Evolutionary conservation across 1,140 invertebrate genomes (phyloP), one percentile per base, ranked within the genome.

Genomic region (Drosophila suzukii): DNA sequence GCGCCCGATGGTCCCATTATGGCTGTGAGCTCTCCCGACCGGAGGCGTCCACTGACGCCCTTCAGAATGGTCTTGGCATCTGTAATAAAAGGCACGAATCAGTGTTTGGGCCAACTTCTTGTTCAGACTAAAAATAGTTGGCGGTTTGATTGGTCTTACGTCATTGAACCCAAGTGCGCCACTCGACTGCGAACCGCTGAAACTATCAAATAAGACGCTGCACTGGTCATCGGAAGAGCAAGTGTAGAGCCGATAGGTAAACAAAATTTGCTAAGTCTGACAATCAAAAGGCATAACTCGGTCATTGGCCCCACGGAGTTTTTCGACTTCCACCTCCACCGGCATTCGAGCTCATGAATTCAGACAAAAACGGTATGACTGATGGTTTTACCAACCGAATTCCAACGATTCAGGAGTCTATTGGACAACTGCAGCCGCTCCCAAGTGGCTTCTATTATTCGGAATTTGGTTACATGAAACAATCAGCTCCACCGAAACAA

Each of bases 1-100:
- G 97, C 97, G 17, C 97, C 97, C 0, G 97, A 98, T 15, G 97
- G 97, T 10, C 98, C 97, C 97, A 98, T 98, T 79, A 98, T 98
- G 71, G 97, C 97, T 17, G 97, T 98, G 61, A 98, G 93, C 90
- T 98, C 96, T 15, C 97, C 96, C 15, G 97, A 97, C 32, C 95
- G 94, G 60, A 98, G 94, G 66, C 95, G 94, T 13, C 97, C 97
- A 66, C 96, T 97, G 58, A 97, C 96, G 39, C 95, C 95, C 93
- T 97, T 97, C 46, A 98, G 93, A 76, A 97, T 97, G 17, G 94
- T 95, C 93, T 97, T 97, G 71, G 94, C 94, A 94, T 94, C 96
- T 97, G 93, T 5, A 94, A 94, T 67, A 73, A 67, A 36, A 75
- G 57, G 57, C 12, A 74, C 49, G 7, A 24, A 57, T 62, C 38